These are phyloP conservation scores for Anoplolepis gracilipes DNA, from an alignment of 1,140 invertebrate species.

Conservation along the genomic window DNA sequence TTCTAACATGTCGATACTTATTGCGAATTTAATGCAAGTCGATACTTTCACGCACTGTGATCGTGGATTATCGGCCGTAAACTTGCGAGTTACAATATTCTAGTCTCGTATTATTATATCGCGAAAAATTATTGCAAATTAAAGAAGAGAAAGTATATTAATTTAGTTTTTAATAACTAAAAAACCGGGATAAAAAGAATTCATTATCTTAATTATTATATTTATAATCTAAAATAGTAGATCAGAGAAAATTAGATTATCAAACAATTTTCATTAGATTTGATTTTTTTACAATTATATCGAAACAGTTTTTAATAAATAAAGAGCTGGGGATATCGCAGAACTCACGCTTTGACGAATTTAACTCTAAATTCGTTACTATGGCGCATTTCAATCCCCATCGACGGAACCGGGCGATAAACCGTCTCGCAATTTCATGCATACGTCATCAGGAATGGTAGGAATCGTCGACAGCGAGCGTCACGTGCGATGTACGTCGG, in stretches of 20 bases:
- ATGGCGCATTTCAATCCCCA: slow-evolving; percentile 57
- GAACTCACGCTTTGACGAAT: neutral
- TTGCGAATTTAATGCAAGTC: slow-evolving; percentile 5
- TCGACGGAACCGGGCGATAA: slow-evolving; percentile 52
- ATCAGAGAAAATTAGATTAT: no score
- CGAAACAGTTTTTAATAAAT: neutral
- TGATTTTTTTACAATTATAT: no score
- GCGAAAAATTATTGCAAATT: neutral
- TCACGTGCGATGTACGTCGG: slow-evolving; percentile 68
- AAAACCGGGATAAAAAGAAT: no score
- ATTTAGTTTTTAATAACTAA: no score
- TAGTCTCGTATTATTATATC: neutral
- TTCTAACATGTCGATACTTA: neutral
- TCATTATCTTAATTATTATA: no score
- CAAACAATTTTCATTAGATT: no score
- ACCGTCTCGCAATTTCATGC: slow-evolving; percentile 71
- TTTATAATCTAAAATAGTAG: no score
- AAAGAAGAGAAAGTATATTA: no score
- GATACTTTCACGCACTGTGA: neutral
- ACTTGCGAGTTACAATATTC: neutral
- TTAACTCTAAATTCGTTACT: slow-evolving; percentile 18
- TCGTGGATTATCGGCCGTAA: neutral
- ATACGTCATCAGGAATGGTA: slow-evolving; percentile 69
- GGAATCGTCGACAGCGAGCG: slow-evolving; percentile 58
- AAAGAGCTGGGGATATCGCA: neutral